Evolutionary conservation across 2,113 vertebrate species (phyloP).

Genomic region (Zonotrichia leucophrys): DNA sequence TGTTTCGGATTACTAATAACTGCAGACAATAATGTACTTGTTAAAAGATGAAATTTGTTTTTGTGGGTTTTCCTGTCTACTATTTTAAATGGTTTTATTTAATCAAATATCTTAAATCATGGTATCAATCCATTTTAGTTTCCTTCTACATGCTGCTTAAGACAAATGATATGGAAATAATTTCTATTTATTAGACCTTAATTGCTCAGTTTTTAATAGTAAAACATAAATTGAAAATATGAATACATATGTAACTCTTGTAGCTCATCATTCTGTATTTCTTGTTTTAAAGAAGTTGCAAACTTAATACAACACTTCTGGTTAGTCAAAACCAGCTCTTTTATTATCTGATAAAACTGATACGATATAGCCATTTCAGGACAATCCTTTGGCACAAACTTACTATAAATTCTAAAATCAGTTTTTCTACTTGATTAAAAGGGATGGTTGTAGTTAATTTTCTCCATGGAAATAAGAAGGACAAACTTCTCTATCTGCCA

Average conservation of each 20-base stretch:
- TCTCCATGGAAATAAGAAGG: background rate
- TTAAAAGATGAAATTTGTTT: background rate
- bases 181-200: background rate
- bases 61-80: background rate
- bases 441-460: background rate
- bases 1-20: background rate
- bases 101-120: background rate
- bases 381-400: background rate
- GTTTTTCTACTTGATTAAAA: background rate
- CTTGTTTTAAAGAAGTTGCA: background rate
- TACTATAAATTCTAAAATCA: background rate
- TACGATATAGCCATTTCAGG: background rate
- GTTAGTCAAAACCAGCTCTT: background rate
- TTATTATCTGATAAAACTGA: background rate
- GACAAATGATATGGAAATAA: background rate
- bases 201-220: background rate
- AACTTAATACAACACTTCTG: background rate
- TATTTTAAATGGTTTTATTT: background rate
- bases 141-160: background rate
- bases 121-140: background rate
- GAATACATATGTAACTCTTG: background rate
- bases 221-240: background rate
- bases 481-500: background rate
- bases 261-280: background rate
- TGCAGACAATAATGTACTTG: background rate